phyloP scores from a whole-genome alignment of 2,113 vertebrate species.

The Macrotis lagotis region DNA sequence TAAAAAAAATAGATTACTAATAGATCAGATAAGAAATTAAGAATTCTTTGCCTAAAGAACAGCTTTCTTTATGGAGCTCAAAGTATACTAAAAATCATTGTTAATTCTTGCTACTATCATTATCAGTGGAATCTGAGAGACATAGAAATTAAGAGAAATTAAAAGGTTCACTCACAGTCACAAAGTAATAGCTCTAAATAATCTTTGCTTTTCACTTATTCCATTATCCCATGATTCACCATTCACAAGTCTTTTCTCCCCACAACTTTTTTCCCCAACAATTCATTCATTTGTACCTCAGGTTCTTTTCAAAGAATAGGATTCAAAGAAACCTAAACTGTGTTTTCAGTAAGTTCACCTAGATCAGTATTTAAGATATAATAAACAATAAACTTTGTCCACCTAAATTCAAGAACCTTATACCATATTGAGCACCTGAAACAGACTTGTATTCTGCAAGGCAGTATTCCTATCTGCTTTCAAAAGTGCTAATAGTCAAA shows the following conservation, averaged over 20 bases:
- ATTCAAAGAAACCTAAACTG: conserved; percentile 29
- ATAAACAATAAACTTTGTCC: neutral
- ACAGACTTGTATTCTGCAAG: neutral
- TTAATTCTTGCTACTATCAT: neutral
- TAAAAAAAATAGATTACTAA: neutral
- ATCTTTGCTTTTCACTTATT: conserved; percentile 1
- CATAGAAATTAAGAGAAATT: neutral
- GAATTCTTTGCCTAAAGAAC: neutral
- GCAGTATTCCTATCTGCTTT: neutral
- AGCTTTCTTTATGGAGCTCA: conserved; percentile 1
- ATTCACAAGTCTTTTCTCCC: neutral
- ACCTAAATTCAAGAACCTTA: neutral
- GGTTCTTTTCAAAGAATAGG: neutral
- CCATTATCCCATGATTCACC: neutral
- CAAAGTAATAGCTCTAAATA: neutral
- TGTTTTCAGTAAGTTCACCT: conserved; percentile 28
- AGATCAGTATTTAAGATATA: conserved; percentile 50
- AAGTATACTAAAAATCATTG: neutral
- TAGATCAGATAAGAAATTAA: conserved; percentile 7
- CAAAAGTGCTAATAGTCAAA: neutral
- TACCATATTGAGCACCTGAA: conserved; percentile 9
- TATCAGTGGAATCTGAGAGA: neutral
- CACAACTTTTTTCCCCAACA: neutral
- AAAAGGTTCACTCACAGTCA: neutral
- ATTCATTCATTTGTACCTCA: neutral